Percentiles rank a stretch among this genome's conserved stretches.
Conservation (phyloP, 23 tunicate species). For the Trididemnum miniatum region DNA sequence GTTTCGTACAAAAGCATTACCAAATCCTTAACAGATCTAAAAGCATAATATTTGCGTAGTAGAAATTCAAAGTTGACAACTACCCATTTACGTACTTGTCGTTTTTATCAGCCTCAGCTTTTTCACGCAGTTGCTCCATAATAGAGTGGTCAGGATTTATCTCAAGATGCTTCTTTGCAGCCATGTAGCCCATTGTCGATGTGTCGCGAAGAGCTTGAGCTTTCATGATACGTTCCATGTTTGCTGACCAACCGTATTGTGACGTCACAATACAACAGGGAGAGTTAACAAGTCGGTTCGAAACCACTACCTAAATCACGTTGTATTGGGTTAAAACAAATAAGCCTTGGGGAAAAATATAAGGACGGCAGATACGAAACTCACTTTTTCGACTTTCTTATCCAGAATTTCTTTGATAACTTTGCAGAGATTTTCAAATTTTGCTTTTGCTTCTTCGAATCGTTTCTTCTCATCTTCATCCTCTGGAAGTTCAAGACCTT, state of each 20-base stretch:
- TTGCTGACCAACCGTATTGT: conserved; percentile 99
- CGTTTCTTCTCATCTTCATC: conserved; percentile 98
- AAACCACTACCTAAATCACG: conserved; percentile 96
- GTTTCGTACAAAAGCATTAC: conserved; percentile 96
- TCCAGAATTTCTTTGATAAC: conserved; percentile 91
- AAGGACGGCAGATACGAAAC: too few relatives aligned
- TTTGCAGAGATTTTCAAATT: conserved; percentile 93
- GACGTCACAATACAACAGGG: conserved; percentile 99
- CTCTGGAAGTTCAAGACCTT: conserved; percentile 97
- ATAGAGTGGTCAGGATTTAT: conserved; percentile 94
- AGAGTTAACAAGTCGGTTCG: conserved; percentile 92
- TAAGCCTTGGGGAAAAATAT: too few relatives aligned
- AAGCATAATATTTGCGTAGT: too few relatives aligned
- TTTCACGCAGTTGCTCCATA: conserved; percentile 84
- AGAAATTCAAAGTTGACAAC: too few relatives aligned
- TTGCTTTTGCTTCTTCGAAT: conserved; percentile 97
- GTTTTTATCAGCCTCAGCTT: conserved; percentile 93
- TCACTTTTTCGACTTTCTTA: conserved; percentile 97
- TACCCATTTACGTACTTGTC: too few relatives aligned
- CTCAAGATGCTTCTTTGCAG: conserved; percentile 94
- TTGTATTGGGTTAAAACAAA: too few relatives aligned
- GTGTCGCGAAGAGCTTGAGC: conserved; percentile 98
- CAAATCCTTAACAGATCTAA: conserved; percentile 91
- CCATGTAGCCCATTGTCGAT: conserved; percentile 99
- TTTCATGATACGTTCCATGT: conserved; percentile 99